A percentile compares a stretch with the other conserved stretches of the same genome.
Evolutionary conservation across 2,113 vertebrate genomes (phyloP).

Genomic region (Nansenia antarctica): DNA sequence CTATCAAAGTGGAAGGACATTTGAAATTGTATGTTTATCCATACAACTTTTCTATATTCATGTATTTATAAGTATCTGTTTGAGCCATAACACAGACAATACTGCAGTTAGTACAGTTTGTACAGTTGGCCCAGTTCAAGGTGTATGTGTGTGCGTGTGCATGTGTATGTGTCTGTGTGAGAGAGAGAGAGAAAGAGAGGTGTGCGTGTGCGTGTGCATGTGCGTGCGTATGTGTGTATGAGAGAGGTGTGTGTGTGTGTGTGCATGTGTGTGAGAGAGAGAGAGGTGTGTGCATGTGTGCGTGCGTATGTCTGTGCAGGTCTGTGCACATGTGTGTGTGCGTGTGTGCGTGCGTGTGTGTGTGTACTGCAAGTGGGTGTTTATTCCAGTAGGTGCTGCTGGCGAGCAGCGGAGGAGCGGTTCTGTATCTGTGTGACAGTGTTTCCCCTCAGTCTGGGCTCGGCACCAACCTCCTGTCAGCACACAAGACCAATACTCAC

Average conservation of each 20-base stretch:
- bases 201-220: background rate
- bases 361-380: conserved; percentile 3
- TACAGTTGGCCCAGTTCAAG: conserved; percentile 29
- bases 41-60: background rate
- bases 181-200: no score
- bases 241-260: conserved; percentile 1
- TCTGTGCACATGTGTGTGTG: background rate
- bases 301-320: background rate
- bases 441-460: conserved; percentile 59
- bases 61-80: background rate
- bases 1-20: no score
- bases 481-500: conserved; percentile 55
- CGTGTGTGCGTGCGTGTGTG: background rate
- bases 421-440: background rate
- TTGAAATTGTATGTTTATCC: no score
- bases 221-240: background rate
- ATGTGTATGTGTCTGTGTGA: background rate
- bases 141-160: background rate
- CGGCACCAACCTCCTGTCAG: conserved; percentile 66
- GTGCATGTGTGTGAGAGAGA: background rate
- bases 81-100: background rate
- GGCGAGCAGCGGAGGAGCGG: conserved; percentile 44
- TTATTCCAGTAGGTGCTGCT: conserved; percentile 70
- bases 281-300: background rate
- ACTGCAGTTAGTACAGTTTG: conserved; percentile 41